A percentile compares a stretch with the other conserved stretches of the same genome.
These are phyloP conservation scores for Aphidius ervi DNA, from an alignment of 1,140 invertebrate genomes.

Conservation along the genomic window DNA sequence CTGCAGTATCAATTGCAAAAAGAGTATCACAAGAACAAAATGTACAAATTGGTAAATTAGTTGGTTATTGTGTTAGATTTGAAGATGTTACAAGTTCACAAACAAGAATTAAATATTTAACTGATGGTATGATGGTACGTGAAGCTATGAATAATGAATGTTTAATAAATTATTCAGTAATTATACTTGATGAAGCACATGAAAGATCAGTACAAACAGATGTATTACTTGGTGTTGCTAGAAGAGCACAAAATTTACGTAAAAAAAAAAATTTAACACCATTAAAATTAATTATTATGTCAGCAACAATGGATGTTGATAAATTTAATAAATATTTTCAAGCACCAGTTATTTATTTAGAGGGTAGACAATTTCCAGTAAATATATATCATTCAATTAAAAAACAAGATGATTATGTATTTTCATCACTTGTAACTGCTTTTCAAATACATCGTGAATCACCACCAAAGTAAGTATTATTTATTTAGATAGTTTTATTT, in stretches of 20 bases:
- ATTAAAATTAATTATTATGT: slow-evolving; percentile 85
- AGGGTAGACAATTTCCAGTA: slow-evolving; percentile 84
- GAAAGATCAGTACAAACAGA: slow-evolving; percentile 95
- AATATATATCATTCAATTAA: slow-evolving; percentile 73
- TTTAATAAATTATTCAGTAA: slow-evolving; percentile 72
- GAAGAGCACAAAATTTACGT: slow-evolving; percentile 72
- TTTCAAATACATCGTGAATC: slow-evolving; percentile 86
- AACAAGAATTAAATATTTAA: slow-evolving; percentile 86
- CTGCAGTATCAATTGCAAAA: slow-evolving; percentile 84
- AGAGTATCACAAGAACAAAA: slow-evolving; percentile 79
- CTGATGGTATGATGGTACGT: slow-evolving; percentile 91
- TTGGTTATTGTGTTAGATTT: slow-evolving; percentile 92
- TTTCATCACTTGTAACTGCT: slow-evolving; percentile 76
- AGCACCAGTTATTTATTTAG: slow-evolving; percentile 79
- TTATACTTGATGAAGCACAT: slow-evolving; percentile 97
- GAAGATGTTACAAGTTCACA: slow-evolving; percentile 73
- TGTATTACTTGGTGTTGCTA: slow-evolving; percentile 80
- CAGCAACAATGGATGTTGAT: slow-evolving; percentile 93
- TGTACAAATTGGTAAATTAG: slow-evolving; percentile 62
- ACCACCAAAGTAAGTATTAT: slow-evolving; percentile 68
- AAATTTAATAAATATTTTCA: slow-evolving; percentile 89
- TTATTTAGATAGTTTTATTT: slow-evolving; percentile 18
- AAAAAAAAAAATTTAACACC: slow-evolving; percentile 57
- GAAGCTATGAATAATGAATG: slow-evolving; percentile 77
- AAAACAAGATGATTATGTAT: slow-evolving; percentile 80